Evolutionary conservation across 2,113 vertebrate species (phyloP).

Genomic region (Junco hyemalis): DNA sequence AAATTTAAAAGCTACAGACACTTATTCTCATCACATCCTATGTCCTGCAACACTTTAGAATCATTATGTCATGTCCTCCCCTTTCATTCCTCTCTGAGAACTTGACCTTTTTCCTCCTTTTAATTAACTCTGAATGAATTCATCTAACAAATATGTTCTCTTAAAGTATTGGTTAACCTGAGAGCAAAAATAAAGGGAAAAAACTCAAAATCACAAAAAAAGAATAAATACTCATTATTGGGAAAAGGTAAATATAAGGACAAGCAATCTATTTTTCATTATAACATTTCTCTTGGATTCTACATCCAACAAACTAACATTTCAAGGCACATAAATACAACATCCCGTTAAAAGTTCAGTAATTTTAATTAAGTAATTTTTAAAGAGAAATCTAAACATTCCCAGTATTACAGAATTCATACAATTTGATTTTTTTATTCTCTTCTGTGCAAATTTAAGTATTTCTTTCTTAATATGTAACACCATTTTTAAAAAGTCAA

Average conservation of each 20-base stretch:
- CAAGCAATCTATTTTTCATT: background rate
- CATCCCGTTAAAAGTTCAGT: background rate
- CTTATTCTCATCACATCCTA: background rate
- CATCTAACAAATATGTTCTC: background rate
- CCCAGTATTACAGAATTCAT: background rate
- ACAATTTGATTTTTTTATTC: background rate
- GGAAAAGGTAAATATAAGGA: background rate
- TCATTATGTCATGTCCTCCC: background rate
- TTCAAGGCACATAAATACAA: background rate
- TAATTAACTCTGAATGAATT: background rate
- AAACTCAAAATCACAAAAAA: background rate
- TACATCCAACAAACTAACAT: background rate
- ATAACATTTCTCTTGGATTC: background rate
- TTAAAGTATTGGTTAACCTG: background rate
- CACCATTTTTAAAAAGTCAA: background rate
- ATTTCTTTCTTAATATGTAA: background rate
- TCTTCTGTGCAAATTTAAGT: background rate
- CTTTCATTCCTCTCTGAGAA: background rate
- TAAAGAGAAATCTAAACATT: background rate
- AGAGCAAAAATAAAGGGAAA: background rate
- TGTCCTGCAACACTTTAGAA: background rate
- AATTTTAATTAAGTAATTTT: background rate
- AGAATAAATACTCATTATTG: background rate
- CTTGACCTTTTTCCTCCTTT: background rate
- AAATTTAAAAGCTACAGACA: background rate